Evolutionary conservation across 2,113 vertebrate species (phyloP).

Genomic region (Bos indicus): DNA sequence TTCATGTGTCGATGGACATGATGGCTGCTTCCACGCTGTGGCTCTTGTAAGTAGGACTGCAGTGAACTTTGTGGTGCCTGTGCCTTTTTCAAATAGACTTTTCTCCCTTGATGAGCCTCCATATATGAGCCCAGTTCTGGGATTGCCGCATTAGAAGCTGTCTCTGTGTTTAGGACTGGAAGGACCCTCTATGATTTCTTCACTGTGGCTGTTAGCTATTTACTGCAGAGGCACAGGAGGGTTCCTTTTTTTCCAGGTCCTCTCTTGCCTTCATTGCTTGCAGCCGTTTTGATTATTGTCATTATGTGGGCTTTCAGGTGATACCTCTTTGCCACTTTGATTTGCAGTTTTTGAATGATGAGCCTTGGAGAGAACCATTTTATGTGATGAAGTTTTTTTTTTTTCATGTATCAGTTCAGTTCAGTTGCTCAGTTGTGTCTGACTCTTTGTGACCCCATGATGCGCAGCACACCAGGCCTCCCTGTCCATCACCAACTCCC

Average conservation of each 20-base stretch:
- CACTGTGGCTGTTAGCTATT: not conserved
- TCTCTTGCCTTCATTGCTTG: not conserved
- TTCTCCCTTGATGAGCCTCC: not conserved
- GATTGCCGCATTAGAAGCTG: not conserved
- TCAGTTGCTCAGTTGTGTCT: too few species aligned
- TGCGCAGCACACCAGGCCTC: too few species aligned
- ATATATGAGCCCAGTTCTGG: fast-evolving
- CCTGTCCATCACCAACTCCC: too few species aligned
- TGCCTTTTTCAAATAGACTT: not conserved
- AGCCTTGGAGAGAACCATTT: not conserved
- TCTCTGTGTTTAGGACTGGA: not conserved
- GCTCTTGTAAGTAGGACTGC: not conserved
- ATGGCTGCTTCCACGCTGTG: not conserved
- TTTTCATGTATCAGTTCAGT: not conserved
- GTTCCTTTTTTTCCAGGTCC: not conserved
- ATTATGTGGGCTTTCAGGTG: not conserved
- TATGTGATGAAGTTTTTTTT: not conserved
- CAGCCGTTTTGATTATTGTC: not conserved
- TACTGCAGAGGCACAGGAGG: not conserved
- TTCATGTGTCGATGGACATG: fast-evolving
- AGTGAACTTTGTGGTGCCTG: not conserved
- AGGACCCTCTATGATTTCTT: not conserved
- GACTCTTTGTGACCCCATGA: too few species aligned
- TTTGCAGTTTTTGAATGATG: not conserved
- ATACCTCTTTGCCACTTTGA: not conserved